phyloP scores from a whole-genome alignment of 1,140 invertebrate species.

The Platyura marginata region DNA sequence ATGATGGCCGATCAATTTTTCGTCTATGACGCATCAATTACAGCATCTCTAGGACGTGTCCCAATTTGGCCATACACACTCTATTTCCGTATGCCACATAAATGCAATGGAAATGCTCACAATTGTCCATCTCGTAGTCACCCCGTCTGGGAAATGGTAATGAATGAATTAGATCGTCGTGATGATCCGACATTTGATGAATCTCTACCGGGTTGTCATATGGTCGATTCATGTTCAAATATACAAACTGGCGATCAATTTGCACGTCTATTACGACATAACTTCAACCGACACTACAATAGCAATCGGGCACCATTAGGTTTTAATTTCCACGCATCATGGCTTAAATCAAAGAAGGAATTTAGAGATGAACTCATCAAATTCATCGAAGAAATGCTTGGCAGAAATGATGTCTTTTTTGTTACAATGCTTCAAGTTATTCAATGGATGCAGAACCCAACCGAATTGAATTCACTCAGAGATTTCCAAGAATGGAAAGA shows the following conservation, averaged over 20 bases:
- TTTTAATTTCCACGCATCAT: constrained; percentile 87
- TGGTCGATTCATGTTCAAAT: constrained; percentile 86
- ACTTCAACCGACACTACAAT: constrained; percentile 84
- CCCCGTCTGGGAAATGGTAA: constrained; percentile 90
- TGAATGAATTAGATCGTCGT: constrained; percentile 83
- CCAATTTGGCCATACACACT: constrained; percentile 93
- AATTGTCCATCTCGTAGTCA: constrained; percentile 80
- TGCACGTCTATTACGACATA: constrained; percentile 69
- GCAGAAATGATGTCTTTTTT: constrained; percentile 83
- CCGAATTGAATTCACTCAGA: constrained; percentile 63
- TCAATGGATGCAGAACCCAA: constrained; percentile 95
- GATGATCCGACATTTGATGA: constrained; percentile 84
- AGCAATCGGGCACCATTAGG: constrained; percentile 87
- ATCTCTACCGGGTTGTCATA: constrained; percentile 78
- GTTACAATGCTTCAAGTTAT: constrained; percentile 87
- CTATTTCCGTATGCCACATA: constrained; percentile 88
- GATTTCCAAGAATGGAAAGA: constrained; percentile 93
- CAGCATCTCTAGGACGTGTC: constrained; percentile 67
- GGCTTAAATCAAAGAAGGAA: constrained; percentile 87
- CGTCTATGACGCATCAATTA: constrained; percentile 86
- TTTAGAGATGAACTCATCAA: constrained; percentile 82
- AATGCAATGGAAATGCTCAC: constrained; percentile 82
- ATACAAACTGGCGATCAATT: constrained; percentile 79
- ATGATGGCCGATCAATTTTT: constrained; percentile 94
- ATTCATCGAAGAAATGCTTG: constrained; percentile 85